phyloP scores from a whole-genome alignment of 2,797 vertebrate genomes.

The Enteromius afrohamiltoni region DNA sequence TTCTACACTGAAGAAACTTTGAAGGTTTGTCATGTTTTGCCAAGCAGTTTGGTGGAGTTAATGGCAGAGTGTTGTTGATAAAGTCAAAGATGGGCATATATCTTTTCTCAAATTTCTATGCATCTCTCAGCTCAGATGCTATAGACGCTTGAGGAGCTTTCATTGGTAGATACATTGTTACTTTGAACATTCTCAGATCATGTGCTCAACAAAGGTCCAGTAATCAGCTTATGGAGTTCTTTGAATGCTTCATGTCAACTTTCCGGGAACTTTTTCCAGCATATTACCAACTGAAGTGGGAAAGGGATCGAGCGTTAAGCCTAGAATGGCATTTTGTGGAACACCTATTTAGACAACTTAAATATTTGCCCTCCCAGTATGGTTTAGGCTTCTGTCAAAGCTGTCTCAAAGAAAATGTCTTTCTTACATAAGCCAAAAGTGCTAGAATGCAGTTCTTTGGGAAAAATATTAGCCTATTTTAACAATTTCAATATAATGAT shows the following conservation, averaged over 20 bases:
- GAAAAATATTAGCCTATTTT: neutral
- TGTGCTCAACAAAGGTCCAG: slow-evolving; percentile 57
- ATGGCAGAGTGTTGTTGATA: neutral
- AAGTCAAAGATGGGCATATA: neutral
- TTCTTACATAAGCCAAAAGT: neutral
- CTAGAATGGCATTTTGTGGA: slow-evolving; percentile 39
- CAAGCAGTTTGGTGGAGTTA: neutral
- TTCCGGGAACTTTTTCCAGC: slow-evolving; percentile 55
- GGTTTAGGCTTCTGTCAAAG: slow-evolving; percentile 27
- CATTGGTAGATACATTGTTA: slow-evolving; percentile 24
- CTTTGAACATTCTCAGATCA: slow-evolving; percentile 62
- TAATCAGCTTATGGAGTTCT: slow-evolving; percentile 68
- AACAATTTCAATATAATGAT: neutral
- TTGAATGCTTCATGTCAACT: slow-evolving; percentile 65
- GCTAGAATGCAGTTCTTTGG: neutral
- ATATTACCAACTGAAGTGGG: slow-evolving; percentile 52
- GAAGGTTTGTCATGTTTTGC: slow-evolving; percentile 3
- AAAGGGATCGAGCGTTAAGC: slow-evolving; percentile 43
- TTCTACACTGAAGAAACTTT: neutral
- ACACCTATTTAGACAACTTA: slow-evolving; percentile 17
- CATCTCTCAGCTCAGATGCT: slow-evolving; percentile 4
- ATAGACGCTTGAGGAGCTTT: slow-evolving; percentile 7
- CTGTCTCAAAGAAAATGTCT: neutral
- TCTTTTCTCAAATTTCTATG: neutral
- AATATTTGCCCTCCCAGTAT: slow-evolving; percentile 16